These are phyloP conservation scores for Halictus ligatus DNA, from an alignment of 2,888 invertebrate species.

Conservation along the genomic window DNA sequence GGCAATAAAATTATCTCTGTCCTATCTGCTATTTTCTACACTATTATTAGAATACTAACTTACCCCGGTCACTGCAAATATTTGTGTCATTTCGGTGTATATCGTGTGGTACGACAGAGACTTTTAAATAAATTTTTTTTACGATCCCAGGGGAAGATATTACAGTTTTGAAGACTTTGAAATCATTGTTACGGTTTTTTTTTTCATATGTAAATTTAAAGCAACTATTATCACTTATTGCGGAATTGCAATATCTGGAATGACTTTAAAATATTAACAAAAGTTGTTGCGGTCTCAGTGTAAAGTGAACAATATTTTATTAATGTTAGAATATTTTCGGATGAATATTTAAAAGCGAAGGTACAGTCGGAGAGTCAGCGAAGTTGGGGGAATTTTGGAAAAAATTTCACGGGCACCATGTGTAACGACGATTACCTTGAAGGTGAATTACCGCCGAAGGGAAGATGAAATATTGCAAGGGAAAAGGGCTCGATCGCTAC, in stretches of 20 bases:
- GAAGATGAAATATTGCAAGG: conserved; percentile 60
- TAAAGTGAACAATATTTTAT: not conserved
- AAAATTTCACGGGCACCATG: conserved; percentile 76
- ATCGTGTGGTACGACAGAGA: too few relatives aligned
- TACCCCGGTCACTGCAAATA: not conserved
- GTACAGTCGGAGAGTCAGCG: not conserved
- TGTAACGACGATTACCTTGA: conserved; percentile 58
- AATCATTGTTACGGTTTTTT: not conserved
- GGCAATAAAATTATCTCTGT: not conserved
- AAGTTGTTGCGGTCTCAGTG: not conserved
- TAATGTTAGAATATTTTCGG: not conserved
- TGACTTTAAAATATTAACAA: not conserved
- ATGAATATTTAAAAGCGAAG: not conserved
- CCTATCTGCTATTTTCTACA: not conserved
- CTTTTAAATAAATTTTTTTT: not conserved
- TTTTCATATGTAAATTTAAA: not conserved
- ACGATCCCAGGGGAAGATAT: not conserved
- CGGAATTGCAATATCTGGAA: not conserved
- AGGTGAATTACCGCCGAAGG: conserved; percentile 35
- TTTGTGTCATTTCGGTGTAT: not conserved
- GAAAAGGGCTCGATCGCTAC: conserved; percentile 41
- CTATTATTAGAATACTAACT: not conserved
- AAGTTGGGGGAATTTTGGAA: conserved; percentile 53
- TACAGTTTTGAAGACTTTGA: not conserved
- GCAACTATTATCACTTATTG: not conserved